phyloP scores from a whole-genome alignment of 2,888 invertebrate genomes.

The Machimus rusticus region DNA sequence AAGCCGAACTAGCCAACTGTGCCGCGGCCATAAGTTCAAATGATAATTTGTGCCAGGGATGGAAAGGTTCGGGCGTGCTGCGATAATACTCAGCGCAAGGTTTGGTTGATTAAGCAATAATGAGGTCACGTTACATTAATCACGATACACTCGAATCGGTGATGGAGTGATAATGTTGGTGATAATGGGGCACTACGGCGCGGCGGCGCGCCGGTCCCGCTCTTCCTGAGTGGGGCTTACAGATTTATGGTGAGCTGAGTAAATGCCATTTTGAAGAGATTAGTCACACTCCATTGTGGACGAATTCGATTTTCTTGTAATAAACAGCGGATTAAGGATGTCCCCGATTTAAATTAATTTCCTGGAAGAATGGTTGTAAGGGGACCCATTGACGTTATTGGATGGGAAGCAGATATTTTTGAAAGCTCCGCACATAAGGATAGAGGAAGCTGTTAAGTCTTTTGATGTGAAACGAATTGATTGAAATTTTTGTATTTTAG shows the following conservation, averaged over 20 bases:
- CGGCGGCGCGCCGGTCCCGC: background rate
- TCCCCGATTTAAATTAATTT: background rate
- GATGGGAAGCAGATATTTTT: background rate
- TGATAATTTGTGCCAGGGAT: background rate
- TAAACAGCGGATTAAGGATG: constrained; percentile 3
- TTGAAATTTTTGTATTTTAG: background rate
- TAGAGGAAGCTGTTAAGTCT: background rate
- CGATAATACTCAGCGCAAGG: background rate
- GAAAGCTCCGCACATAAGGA: background rate
- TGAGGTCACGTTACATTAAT: constrained; percentile 29
- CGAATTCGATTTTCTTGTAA: constrained; percentile 3
- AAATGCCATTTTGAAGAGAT: background rate
- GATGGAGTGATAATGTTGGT: constrained; percentile 11
- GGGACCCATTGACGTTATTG: background rate
- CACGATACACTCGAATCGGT: background rate
- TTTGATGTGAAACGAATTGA: background rate
- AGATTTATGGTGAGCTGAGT: background rate
- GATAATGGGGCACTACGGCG: background rate
- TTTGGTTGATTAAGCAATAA: constrained; percentile 28
- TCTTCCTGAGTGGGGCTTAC: background rate
- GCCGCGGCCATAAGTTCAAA: background rate
- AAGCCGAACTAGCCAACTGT: background rate
- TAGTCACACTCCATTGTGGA: background rate
- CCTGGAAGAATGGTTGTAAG: background rate
- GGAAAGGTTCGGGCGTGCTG: background rate